Conservation (phyloP, 30 jellyfish, hydroid and myxozoan genomes). For the Cassiopea xamachana region DNA sequence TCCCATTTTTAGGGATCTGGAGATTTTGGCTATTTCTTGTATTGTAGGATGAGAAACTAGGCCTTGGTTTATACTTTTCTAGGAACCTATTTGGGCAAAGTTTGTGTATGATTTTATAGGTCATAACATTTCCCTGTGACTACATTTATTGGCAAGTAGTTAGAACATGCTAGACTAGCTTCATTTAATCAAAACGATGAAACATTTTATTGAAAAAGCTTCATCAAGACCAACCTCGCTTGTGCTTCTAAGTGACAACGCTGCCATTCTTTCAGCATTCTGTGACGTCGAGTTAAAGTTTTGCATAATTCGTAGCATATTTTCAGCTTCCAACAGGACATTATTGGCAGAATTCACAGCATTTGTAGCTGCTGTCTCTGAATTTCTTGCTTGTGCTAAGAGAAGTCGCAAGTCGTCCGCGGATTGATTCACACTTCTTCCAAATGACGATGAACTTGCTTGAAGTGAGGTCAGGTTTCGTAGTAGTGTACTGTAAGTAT, state of each 20-base stretch:
- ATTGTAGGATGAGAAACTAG: too few species aligned
- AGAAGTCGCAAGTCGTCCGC: conserved; percentile 10
- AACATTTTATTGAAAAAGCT: too few species aligned
- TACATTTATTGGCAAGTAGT: too few species aligned
- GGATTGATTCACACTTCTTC: not conserved
- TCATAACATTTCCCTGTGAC: too few species aligned
- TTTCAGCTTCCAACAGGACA: conserved; percentile 39
- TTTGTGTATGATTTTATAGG: too few species aligned
- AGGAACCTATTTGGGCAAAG: too few species aligned
- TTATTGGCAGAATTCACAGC: conserved; percentile 39
- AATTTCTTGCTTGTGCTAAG: conserved; percentile 41
- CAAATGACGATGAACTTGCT: not conserved
- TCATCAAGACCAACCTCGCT: conserved; percentile 39
- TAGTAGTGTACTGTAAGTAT: not conserved
- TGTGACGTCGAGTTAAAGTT: conserved; percentile 53
- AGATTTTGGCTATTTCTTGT: too few species aligned
- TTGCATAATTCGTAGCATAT: conserved; percentile 51
- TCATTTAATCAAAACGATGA: too few species aligned
- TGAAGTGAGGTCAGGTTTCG: not conserved
- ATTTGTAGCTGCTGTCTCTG: conserved; percentile 21
- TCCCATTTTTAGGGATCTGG: too few species aligned
- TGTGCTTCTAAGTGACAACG: conserved; percentile 26
- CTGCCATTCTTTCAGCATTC: conserved; percentile 53
- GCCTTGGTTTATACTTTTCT: too few species aligned
- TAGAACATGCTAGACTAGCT: too few species aligned